Evolutionary conservation across 2,797 vertebrate species (phyloP), one percentile per base, ranked within the genome.

Genomic region (Bradypodion ventrale): DNA sequence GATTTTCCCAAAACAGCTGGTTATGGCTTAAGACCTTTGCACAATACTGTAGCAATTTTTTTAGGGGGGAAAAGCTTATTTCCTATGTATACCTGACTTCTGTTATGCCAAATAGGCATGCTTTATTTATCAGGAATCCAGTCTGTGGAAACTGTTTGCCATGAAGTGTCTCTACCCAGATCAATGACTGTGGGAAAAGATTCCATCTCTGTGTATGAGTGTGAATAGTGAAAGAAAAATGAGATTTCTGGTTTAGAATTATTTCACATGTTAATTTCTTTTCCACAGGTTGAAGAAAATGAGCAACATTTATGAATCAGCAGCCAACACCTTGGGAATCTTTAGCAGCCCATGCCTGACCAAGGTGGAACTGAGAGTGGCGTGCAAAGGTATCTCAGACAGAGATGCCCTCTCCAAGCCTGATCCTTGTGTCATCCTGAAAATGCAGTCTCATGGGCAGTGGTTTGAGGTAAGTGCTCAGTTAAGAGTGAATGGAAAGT

Each of bases 261-360:
- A 7, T 44, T 77, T 63, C 79, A n/a, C 85, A 89, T 19, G 37
- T 76, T 42, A 37, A 52, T 37, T 46, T 90, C 83, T 85, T 40
- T 94, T 46, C 75, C 40, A 83, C 85, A 92, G 93, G 95, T 95
- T 90, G 94, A 94, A 95, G 96, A 98, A 95, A 92, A 99, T 99
- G 98, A 99, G 98, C 94, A 99, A 99, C 96, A 99, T 99, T 93
- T 99, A 99, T 60, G 98, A 99, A 96, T 99, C 98, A 10, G 98
- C 98, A 32, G 98, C 98, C 94, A 99, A 98, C 90, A 99, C 98
- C 1, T 95, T 99, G 95, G 98, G 98, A 92, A 98, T 99, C 93
- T 98, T 99, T 95, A 99, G 97, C 95, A 99, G 98, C 85, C 98
- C 98, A 37, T 99, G 98, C 87, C 97, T 99, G 90, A 97, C 98